phyloP scores from a whole-genome alignment of 2,888 invertebrate genomes.

The Andrena trimmerana region DNA sequence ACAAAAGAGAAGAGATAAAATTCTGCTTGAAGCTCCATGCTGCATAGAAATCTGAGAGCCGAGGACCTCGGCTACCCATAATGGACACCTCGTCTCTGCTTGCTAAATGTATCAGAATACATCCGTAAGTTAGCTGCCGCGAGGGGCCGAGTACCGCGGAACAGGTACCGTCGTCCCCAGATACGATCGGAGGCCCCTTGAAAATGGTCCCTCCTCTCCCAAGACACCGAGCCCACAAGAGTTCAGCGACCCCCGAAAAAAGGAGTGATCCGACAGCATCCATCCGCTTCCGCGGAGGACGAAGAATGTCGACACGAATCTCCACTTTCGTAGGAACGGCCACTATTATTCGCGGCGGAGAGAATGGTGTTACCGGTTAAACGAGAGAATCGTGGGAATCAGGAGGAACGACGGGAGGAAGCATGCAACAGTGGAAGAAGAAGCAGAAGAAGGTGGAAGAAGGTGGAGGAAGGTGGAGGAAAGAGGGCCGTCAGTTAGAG shows the following conservation, averaged over 20 bases:
- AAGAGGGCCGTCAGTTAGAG: constrained; percentile 38
- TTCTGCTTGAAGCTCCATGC: too few relatives aligned
- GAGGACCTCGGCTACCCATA: background rate
- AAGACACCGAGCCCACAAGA: background rate
- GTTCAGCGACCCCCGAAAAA: background rate
- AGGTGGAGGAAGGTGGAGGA: constrained; percentile 15
- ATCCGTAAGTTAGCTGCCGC: too few relatives aligned
- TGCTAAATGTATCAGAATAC: too few relatives aligned
- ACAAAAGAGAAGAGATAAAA: background rate
- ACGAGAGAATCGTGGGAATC: constrained; percentile 68
- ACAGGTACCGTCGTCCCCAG: background rate
- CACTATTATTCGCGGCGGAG: constrained; percentile 21
- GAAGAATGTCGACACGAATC: constrained; percentile 65
- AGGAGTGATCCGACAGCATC: background rate
- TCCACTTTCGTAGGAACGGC: constrained; percentile 58
- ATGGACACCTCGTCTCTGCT: too few relatives aligned
- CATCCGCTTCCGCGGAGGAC: constrained; percentile 1
- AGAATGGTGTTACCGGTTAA: constrained; percentile 56
- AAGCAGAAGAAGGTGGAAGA: constrained; percentile 3
- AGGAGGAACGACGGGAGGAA: constrained; percentile 7
- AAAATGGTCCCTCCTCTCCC: background rate
- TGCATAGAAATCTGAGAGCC: background rate
- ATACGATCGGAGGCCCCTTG: background rate
- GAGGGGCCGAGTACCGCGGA: background rate
- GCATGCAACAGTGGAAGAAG: background rate